Evolutionary conservation across 2,888 invertebrate genomes (phyloP).

Genomic region (Cynaeus angustus): DNA sequence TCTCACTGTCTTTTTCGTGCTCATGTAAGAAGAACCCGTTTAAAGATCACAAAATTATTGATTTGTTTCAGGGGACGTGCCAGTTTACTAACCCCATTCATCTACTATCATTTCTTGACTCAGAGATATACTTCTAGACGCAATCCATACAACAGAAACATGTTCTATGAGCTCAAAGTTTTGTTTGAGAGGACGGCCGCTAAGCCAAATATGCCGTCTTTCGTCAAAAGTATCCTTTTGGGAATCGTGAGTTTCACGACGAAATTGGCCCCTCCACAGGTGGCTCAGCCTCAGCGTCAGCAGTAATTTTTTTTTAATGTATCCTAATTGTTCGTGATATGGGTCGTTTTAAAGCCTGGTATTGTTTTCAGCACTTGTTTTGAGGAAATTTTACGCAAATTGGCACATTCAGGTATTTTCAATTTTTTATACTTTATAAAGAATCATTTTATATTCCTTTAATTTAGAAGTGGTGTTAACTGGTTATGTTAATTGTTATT

Average conservation of each 20-base stretch:
- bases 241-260: conserved; percentile 81
- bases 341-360: conserved; percentile 28
- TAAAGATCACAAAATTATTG: conserved; percentile 20
- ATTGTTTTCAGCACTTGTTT: conserved; percentile 36
- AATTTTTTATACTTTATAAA: conserved; percentile 12
- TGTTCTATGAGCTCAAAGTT: conserved; percentile 90
- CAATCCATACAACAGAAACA: conserved; percentile 96
- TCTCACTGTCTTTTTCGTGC: conserved; percentile 83
- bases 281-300: conserved; percentile 64
- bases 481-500: conserved; percentile 31
- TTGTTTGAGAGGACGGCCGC: conserved; percentile 80
- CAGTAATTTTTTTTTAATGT: conserved; percentile 35
- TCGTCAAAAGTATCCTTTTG: conserved; percentile 77
- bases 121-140: conserved; percentile 94
- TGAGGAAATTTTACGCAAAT: conserved; percentile 25
- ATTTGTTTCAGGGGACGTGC: conserved; percentile 85
- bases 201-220: conserved; percentile 81
- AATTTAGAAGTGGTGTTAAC: conserved; percentile 31
- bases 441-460: conserved; percentile 10
- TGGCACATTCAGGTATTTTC: conserved; percentile 18
- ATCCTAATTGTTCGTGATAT: conserved; percentile 30
- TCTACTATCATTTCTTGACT: conserved; percentile 97
- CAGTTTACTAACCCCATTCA: conserved; percentile 92
- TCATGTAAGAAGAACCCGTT: conserved; percentile 82
- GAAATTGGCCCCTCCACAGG: conserved; percentile 83